Evolutionary conservation across 2,888 invertebrate genomes (phyloP).

Genomic region (Euplexia lucipara): DNA sequence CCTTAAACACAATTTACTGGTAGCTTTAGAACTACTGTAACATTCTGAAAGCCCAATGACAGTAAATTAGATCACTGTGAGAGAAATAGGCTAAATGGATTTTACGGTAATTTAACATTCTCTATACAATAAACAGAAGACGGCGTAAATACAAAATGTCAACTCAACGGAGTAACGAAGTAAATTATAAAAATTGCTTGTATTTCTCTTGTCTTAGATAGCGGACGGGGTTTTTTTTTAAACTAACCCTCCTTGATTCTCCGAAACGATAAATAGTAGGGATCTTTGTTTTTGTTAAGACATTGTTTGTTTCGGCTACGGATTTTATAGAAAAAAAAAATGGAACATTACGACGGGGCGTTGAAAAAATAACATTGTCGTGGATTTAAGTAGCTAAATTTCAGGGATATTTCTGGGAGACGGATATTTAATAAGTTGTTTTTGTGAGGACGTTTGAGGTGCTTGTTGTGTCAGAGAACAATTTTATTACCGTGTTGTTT

Average conservation of each 20-base stretch:
- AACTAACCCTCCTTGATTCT: conserved; percentile 57
- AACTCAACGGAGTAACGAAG: conserved; percentile 61
- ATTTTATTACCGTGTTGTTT: conserved; percentile 64
- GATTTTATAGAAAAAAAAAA: conserved; percentile 50
- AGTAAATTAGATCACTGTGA: conserved; percentile 54
- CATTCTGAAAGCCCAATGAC: conserved; percentile 30
- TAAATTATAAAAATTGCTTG: conserved; percentile 67
- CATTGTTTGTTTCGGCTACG: conserved; percentile 61
- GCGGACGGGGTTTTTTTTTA: conserved; percentile 46
- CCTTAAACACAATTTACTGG: conserved; percentile 35
- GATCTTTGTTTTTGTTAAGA: conserved; percentile 59
- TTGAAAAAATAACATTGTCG: conserved; percentile 58
- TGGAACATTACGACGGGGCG: conserved; percentile 35
- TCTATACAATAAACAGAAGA: conserved; percentile 63
- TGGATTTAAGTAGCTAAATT: conserved; percentile 48
- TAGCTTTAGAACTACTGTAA: conserved; percentile 20
- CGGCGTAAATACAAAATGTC: conserved; percentile 63
- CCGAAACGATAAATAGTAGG: conserved; percentile 60
- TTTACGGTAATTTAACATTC: conserved; percentile 62
- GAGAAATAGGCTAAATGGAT: conserved; percentile 51
- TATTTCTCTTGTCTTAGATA: conserved; percentile 64
- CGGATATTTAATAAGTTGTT: conserved; percentile 55
- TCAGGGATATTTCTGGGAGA: conserved; percentile 55
- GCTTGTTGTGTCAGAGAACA: conserved; percentile 46
- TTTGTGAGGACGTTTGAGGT: conserved; percentile 46